Evolutionary conservation across 2,113 vertebrate genomes (phyloP).

Genomic region (Phaethornis superciliosus): DNA sequence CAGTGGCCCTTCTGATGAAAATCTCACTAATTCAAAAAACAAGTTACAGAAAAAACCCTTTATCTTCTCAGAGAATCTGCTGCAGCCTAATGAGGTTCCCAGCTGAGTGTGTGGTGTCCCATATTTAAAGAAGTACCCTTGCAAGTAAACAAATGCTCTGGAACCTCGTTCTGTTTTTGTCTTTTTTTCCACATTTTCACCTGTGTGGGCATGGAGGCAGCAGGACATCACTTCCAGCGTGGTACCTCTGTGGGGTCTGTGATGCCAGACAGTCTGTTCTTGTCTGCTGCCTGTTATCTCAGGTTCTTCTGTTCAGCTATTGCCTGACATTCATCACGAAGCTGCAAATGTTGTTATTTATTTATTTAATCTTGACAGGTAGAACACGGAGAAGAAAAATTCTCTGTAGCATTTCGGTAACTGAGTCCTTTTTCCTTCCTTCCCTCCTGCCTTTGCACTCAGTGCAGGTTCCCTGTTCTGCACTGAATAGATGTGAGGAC

Average conservation of each 20-base stretch:
- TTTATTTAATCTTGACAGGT: neutral
- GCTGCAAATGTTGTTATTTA: neutral
- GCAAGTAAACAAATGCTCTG: neutral
- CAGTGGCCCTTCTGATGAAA: neutral
- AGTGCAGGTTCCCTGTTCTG: neutral
- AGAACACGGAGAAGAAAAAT: neutral
- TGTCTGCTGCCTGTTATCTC: neutral
- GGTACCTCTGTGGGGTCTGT: neutral
- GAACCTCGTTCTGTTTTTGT: neutral
- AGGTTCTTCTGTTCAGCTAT: neutral
- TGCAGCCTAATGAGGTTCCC: neutral
- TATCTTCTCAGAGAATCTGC: neutral
- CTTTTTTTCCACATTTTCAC: neutral
- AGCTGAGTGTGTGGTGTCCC: neutral
- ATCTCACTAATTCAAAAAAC: conserved; percentile 13
- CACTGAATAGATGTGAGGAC: neutral
- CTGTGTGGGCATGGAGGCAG: neutral
- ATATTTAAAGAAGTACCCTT: neutral
- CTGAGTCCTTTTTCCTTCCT: neutral
- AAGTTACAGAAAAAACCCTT: neutral
- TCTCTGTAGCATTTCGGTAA: neutral
- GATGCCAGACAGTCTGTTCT: neutral
- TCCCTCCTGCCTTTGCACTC: neutral
- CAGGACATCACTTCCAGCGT: neutral
- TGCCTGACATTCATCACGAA: neutral